A percentile compares a stretch with the other conserved stretches of the same genome.
These are phyloP conservation scores for Trachurus trachurus DNA, from an alignment of 2,797 vertebrate species.

Conservation along the genomic window DNA sequence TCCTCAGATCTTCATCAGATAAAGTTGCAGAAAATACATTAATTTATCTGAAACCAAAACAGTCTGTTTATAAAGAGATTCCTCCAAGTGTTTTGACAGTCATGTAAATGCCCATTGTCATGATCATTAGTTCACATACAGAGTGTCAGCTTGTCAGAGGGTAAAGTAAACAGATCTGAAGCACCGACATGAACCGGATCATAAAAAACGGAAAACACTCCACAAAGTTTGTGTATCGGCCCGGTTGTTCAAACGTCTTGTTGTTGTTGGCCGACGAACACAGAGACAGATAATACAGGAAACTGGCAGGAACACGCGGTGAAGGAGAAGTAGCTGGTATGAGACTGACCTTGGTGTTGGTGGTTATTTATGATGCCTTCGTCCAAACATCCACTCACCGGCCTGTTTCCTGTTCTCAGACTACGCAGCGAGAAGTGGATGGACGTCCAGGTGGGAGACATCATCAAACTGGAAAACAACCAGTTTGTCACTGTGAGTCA, in stretches of 20 bases:
- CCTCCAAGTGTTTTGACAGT: not conserved
- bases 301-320: constrained; percentile 27
- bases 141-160: not conserved
- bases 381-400: constrained; percentile 9
- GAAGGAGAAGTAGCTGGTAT: constrained; percentile 36
- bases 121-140: no score
- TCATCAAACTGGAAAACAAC: constrained; percentile 96
- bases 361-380: constrained; percentile 15
- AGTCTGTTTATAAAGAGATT: no score
- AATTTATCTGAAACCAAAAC: no score
- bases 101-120: not conserved
- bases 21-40: no score
- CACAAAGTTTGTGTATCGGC: not conserved
- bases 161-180: not conserved
- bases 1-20: no score
- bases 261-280: constrained; percentile 22
- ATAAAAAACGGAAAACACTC: constrained; percentile 1
- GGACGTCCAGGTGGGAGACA: constrained; percentile 95
- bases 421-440: constrained; percentile 93
- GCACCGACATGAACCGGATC: not conserved
- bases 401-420: constrained; percentile 75
- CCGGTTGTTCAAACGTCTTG: not conserved
- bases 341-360: constrained; percentile 29
- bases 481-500: constrained; percentile 93
- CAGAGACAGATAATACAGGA: constrained; percentile 41